These are phyloP conservation scores for Sitta europaea DNA, from an alignment of 2,113 vertebrate species.

Conservation along the genomic window DNA sequence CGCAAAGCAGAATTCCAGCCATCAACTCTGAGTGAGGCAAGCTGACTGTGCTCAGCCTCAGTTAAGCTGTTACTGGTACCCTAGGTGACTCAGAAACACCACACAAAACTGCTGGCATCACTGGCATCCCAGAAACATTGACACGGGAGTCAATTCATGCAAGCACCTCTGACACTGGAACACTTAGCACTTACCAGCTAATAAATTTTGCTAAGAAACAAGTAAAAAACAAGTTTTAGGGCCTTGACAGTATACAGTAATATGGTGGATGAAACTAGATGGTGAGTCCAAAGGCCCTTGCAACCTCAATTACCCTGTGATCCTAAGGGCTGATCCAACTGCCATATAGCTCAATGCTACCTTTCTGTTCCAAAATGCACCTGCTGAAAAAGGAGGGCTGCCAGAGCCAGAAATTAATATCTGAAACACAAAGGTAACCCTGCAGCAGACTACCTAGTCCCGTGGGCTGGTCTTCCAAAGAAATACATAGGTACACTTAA, in stretches of 20 bases:
- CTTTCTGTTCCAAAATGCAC: neutral
- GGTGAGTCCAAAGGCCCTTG: neutral
- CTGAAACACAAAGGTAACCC: neutral
- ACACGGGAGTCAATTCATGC: accelerated
- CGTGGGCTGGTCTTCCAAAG: neutral
- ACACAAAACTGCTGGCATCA: neutral
- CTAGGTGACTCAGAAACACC: neutral
- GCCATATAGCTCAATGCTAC: neutral
- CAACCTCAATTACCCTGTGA: neutral
- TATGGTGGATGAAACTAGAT: neutral
- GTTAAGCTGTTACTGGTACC: neutral
- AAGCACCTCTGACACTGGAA: neutral
- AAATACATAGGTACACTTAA: neutral
- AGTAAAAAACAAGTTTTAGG: neutral
- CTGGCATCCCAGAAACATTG: neutral
- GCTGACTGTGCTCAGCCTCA: neutral
- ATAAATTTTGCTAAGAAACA: neutral
- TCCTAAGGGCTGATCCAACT: neutral
- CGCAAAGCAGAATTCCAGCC: neutral
- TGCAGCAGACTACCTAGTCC: neutral
- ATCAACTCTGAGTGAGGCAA: neutral
- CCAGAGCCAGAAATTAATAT: neutral
- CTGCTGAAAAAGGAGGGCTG: neutral
- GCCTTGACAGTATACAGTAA: neutral
- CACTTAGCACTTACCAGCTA: neutral